Percentiles rank a stretch among this genome's conserved stretches.
Evolutionary conservation across 1,140 invertebrate species (phyloP).

Genomic region (Paraescarpia echinospica): DNA sequence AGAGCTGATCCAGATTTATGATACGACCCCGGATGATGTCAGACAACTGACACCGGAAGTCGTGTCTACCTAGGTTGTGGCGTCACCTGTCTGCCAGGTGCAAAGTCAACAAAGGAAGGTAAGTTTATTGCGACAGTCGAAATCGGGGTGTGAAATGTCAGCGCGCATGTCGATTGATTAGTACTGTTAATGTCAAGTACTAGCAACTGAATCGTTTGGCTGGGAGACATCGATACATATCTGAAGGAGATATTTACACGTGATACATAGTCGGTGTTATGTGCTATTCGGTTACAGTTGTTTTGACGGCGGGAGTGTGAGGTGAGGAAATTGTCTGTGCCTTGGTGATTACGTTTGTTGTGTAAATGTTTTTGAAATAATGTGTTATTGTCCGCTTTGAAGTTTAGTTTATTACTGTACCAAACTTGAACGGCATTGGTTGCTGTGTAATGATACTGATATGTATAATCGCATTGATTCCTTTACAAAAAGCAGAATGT

Average conservation of each 20-base stretch:
- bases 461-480: too few species aligned
- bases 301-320: neutral
- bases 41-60: neutral
- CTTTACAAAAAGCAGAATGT: too few species aligned
- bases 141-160: neutral
- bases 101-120: neutral
- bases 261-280: neutral
- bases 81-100: neutral
- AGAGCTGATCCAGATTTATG: neutral
- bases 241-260: neutral
- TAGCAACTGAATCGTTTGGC: neutral
- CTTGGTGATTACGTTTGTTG: too few species aligned
- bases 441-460: too few species aligned
- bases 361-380: too few species aligned
- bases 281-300: neutral
- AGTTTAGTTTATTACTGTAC: too few species aligned
- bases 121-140: neutral
- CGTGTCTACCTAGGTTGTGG: neutral
- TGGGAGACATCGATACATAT: neutral
- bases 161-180: neutral
- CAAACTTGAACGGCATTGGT: too few species aligned
- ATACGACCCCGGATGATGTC: neutral
- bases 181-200: neutral
- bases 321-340: too few species aligned
- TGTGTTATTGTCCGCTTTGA: too few species aligned